phyloP scores from a whole-genome alignment of 2,113 vertebrate species.

The Stegastes partitus region DNA sequence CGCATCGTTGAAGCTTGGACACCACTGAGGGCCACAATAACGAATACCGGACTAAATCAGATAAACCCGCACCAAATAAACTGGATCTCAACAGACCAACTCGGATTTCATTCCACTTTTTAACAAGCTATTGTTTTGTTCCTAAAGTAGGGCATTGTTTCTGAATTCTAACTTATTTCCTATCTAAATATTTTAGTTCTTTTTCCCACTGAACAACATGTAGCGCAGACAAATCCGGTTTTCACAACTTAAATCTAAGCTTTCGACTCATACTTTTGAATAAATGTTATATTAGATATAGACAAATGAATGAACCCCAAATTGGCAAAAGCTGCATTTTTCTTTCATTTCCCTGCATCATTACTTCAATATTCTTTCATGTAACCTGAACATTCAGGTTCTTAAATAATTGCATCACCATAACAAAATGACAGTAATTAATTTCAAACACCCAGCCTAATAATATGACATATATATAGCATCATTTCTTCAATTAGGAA shows the following conservation, averaged over 20 bases:
- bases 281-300: too few species aligned
- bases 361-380: not conserved
- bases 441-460: too few species aligned
- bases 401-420: not conserved
- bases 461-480: too few species aligned
- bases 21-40: not conserved
- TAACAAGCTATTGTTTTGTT: not conserved
- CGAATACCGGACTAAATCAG: not conserved
- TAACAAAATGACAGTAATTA: too few species aligned
- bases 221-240: too few species aligned
- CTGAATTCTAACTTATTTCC: not conserved
- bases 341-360: not conserved
- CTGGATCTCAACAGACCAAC: too few species aligned
- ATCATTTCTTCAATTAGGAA: too few species aligned
- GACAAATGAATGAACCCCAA: not conserved
- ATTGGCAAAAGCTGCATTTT: not conserved
- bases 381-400: not conserved
- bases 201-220: too few species aligned
- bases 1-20: slow-evolving; percentile 9
- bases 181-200: too few species aligned
- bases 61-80: not conserved
- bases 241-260: too few species aligned
- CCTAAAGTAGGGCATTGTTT: not conserved
- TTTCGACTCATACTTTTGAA: too few species aligned
- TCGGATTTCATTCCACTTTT: too few species aligned